These are phyloP conservation scores for Caenorhabditis sulstoni DNA, from an alignment of 2,888 invertebrate species.

Conservation along the genomic window DNA sequence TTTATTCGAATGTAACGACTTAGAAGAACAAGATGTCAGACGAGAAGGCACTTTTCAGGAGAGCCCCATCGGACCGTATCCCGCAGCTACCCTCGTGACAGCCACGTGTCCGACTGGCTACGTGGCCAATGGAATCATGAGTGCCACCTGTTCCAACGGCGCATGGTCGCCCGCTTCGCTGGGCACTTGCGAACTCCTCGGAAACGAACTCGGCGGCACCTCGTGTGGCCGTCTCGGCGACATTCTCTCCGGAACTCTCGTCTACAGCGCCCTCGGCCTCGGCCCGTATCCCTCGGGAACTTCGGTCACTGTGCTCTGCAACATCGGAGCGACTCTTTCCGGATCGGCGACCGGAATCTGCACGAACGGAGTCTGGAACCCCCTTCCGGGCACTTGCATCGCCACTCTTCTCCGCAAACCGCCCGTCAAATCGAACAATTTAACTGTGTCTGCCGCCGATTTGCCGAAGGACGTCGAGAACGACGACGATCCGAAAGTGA, in stretches of 20 bases:
- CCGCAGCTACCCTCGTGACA: constrained; percentile 54
- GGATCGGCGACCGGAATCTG: constrained; percentile 64
- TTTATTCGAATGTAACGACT: constrained; percentile 54
- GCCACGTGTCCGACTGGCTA: constrained; percentile 59
- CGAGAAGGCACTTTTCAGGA: constrained; percentile 19
- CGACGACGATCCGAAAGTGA: not conserved
- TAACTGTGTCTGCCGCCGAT: constrained; percentile 14
- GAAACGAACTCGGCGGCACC: constrained; percentile 39
- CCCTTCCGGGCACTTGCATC: constrained; percentile 50
- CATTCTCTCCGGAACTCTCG: constrained; percentile 41
- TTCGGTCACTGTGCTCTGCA: constrained; percentile 68
- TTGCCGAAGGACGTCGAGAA: not conserved
- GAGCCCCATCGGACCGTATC: constrained; percentile 63
- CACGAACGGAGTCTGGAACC: constrained; percentile 66
- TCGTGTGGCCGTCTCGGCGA: constrained; percentile 39
- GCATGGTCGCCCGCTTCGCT: constrained; percentile 60
- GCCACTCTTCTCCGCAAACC: constrained; percentile 30
- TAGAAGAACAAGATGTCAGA: not conserved
- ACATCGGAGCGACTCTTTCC: constrained; percentile 61
- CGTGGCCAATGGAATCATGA: constrained; percentile 42
- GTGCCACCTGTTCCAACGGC: constrained; percentile 50
- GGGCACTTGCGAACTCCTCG: constrained; percentile 52
- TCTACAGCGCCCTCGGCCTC: constrained; percentile 40
- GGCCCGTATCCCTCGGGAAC: constrained; percentile 68
- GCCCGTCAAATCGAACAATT: constrained; percentile 25